A percentile compares a stretch with the other conserved stretches of the same genome.
Evolutionary conservation across 2,113 vertebrate genomes (phyloP).

Genomic region (Lathamus discolor): DNA sequence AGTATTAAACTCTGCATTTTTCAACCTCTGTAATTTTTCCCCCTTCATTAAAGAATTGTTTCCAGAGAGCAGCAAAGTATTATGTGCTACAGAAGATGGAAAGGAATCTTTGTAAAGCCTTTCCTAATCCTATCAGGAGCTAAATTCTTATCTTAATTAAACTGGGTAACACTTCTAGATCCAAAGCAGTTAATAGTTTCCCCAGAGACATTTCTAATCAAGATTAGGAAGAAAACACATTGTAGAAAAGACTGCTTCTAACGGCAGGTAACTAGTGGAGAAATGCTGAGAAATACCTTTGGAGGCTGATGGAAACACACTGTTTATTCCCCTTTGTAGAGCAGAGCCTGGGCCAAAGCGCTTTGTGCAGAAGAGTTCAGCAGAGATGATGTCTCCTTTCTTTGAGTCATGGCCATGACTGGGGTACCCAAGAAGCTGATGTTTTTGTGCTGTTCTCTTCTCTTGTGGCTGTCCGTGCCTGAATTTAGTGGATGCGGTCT

Average conservation of each 20-base stretch:
- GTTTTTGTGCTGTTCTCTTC: background rate
- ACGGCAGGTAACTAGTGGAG: background rate
- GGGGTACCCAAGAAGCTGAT: background rate
- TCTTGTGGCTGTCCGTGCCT: background rate
- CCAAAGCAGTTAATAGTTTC: background rate
- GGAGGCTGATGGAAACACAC: background rate
- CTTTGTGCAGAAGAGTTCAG: conserved; percentile 14
- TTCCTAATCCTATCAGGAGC: background rate
- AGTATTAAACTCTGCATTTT: conserved; percentile 7
- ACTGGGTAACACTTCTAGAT: background rate
- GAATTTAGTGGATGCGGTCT: background rate
- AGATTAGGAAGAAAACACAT: background rate
- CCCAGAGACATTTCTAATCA: background rate
- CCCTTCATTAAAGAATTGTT: background rate
- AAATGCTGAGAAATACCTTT: background rate
- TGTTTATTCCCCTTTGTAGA: conserved; percentile 16
- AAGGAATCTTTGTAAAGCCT: background rate
- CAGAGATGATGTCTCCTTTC: conserved; percentile 21
- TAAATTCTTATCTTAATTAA: conserved; percentile 35
- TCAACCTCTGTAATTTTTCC: background rate
- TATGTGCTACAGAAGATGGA: background rate
- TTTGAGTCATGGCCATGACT: background rate
- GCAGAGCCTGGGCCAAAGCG: background rate
- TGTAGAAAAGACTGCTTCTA: background rate
- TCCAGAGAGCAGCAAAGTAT: background rate